These are phyloP conservation scores for Capitella teleta DNA, from an alignment of 1,140 invertebrate species.

Conservation along the genomic window DNA sequence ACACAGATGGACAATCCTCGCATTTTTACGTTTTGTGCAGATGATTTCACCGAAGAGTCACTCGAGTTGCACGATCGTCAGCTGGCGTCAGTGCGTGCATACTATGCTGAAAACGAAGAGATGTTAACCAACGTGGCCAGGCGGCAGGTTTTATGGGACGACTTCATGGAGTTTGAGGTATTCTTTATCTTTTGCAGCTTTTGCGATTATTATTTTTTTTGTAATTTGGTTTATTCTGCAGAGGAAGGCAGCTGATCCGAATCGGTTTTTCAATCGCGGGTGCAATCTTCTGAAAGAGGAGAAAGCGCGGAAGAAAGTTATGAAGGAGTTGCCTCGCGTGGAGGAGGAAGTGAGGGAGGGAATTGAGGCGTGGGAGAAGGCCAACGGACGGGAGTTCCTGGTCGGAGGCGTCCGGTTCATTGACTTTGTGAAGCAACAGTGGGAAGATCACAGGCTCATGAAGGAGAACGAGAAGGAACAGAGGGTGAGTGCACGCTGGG, in stretches of 20 bases:
- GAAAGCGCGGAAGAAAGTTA: slow-evolving; percentile 63
- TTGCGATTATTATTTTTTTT: neutral
- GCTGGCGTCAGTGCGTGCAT: slow-evolving; percentile 53
- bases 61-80: slow-evolving; percentile 63
- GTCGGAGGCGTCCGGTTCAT: slow-evolving; percentile 32
- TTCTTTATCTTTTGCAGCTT: neutral
- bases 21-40: slow-evolving; percentile 13
- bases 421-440: slow-evolving; percentile 35
- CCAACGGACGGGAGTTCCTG: slow-evolving; percentile 28
- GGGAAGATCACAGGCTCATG: slow-evolving; percentile 29
- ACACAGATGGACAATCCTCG: neutral
- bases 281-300: slow-evolving; percentile 71
- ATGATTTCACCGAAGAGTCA: slow-evolving; percentile 59
- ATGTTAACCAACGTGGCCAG: slow-evolving; percentile 46
- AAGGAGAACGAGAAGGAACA: slow-evolving; percentile 41
- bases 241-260: slow-evolving; percentile 57
- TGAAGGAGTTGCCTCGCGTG: slow-evolving; percentile 47
- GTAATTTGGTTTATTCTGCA: slow-evolving; percentile 14
- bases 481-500: slow-evolving; percentile 25
- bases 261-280: slow-evolving; percentile 63
- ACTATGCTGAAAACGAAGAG: slow-evolving; percentile 55
- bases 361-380: slow-evolving; percentile 31
- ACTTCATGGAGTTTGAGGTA: slow-evolving; percentile 57
- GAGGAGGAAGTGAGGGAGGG: slow-evolving; percentile 38
- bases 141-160: slow-evolving; percentile 52